Conservation (phyloP, 1,140 invertebrate species). For the Ceratina australensis region DNA sequence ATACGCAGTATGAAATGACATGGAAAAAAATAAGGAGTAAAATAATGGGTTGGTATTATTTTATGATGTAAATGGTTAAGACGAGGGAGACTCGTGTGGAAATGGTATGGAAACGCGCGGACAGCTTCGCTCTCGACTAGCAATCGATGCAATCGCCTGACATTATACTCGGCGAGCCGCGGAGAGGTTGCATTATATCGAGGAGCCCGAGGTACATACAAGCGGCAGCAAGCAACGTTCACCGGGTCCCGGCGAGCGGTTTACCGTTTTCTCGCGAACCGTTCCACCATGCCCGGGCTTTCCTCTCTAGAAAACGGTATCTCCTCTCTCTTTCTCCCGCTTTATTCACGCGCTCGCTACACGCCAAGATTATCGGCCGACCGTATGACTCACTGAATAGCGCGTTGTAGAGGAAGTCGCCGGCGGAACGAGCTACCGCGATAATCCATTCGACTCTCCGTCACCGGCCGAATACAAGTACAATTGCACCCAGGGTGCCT, state of each 20-base stretch:
- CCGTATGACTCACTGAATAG: slow-evolving; percentile 57
- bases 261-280: slow-evolving; percentile 59
- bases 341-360: slow-evolving; percentile 52
- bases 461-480: slow-evolving; percentile 2
- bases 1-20: too few relatives aligned
- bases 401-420: slow-evolving; percentile 35
- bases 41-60: too few relatives aligned
- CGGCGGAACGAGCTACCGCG: slow-evolving; percentile 23
- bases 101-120: neutral
- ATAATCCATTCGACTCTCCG: slow-evolving; percentile 50
- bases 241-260: slow-evolving; percentile 43
- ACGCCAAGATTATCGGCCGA: slow-evolving; percentile 55
- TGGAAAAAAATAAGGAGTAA: too few relatives aligned
- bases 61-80: too few relatives aligned
- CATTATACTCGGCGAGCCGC: slow-evolving; percentile 7
- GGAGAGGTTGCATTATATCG: neutral
- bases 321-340: slow-evolving; percentile 34
- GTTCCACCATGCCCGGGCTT: slow-evolving; percentile 15
- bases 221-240: slow-evolving; percentile 40
- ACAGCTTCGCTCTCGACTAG: neutral
- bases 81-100: neutral
- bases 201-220: slow-evolving; percentile 22
- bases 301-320: slow-evolving; percentile 38
- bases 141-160: slow-evolving; percentile 46
- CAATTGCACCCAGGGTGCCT: neutral